Evolutionary conservation across 2,888 invertebrate species (phyloP).

Genomic region (Seladonia tumulorum): DNA sequence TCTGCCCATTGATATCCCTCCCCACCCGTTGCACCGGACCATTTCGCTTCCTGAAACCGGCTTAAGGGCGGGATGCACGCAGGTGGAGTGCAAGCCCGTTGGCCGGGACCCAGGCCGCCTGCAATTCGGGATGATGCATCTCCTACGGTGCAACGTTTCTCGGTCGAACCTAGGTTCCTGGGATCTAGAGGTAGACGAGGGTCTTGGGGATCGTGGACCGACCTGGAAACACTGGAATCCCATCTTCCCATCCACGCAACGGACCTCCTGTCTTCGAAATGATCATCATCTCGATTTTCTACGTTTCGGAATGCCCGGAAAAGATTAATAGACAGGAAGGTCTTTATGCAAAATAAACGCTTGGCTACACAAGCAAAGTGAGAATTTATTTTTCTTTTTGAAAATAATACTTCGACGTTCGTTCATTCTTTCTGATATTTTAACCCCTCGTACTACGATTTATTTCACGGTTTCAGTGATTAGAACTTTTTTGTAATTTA

Average conservation of each 20-base stretch:
- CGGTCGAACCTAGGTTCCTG: constrained; percentile 27
- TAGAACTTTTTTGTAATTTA: too few relatives aligned
- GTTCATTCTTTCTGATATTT: too few relatives aligned
- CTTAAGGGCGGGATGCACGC: constrained; percentile 63
- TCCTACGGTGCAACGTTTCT: constrained; percentile 50
- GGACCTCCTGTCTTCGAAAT: constrained; percentile 36
- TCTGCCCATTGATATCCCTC: constrained; percentile 35
- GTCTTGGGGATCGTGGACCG: constrained; percentile 65
- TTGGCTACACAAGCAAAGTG: too few relatives aligned
- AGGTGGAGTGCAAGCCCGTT: constrained; percentile 70
- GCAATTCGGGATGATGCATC: constrained; percentile 53
- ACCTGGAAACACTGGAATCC: constrained; percentile 77
- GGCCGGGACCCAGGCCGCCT: constrained; percentile 61
- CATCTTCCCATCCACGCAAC: constrained; percentile 67
- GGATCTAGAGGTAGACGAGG: constrained; percentile 26
- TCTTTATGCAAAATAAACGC: too few relatives aligned
- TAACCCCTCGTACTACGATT: too few relatives aligned
- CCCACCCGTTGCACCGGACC: constrained; percentile 13
- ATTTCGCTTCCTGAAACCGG: constrained; percentile 48
- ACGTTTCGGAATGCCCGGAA: not conserved
- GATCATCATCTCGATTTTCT: not conserved
- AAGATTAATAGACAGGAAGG: too few relatives aligned
- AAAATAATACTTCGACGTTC: not conserved
- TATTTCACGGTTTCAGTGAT: too few relatives aligned
- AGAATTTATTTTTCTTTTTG: too few relatives aligned